Evolutionary conservation across 2,113 vertebrate species (phyloP).

Genomic region (Parotia lawesii): DNA sequence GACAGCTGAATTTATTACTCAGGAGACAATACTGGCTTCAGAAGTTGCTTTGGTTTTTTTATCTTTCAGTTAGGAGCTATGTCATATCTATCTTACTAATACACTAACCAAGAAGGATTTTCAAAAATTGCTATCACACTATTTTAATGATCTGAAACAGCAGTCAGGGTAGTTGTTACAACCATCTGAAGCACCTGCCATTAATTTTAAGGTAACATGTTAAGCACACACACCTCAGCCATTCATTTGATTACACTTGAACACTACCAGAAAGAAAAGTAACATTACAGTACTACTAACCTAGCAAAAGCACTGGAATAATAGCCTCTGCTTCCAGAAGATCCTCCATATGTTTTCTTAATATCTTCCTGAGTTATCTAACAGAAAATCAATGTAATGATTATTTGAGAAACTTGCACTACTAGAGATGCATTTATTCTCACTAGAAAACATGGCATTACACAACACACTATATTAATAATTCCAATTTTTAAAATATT

Average conservation of each 20-base stretch:
- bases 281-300: conserved; percentile 66
- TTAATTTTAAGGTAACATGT: background rate
- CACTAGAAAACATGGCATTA: background rate
- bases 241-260: background rate
- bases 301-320: conserved; percentile 98
- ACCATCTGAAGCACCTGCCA: background rate
- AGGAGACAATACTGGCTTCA: background rate
- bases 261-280: background rate
- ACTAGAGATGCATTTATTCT: background rate
- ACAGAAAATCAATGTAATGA: background rate
- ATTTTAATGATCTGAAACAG: background rate
- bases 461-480: background rate
- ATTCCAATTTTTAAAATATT: background rate
- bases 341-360: conserved; percentile 95
- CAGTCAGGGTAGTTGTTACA: background rate
- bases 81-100: background rate
- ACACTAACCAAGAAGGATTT: background rate
- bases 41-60: background rate
- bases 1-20: background rate
- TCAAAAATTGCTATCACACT: background rate
- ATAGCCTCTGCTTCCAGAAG: conserved; percentile 96
- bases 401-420: background rate
- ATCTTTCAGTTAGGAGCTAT: background rate
- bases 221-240: background rate
- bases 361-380: conserved; percentile 98